Base-by-base conservation (phyloP, 2,797 vertebrate genomes). In the Bucorvus abyssinicus region DNA sequence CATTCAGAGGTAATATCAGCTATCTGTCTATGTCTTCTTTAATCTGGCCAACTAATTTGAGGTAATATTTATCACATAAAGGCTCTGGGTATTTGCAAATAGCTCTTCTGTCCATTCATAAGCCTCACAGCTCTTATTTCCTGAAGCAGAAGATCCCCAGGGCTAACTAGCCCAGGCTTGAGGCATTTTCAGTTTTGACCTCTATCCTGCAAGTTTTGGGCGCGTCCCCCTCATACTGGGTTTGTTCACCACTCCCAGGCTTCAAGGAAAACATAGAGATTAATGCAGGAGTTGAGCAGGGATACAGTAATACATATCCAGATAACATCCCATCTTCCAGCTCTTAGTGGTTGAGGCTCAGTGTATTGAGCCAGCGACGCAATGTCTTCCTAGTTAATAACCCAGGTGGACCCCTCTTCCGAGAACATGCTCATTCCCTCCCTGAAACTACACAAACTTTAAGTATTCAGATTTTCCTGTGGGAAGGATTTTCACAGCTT, bases 1-100 rank as follows among this genome's bases (percentile, higher is more conserved):
- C 53, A 82, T 84, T 91, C 63, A 71, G 79, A 86, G 56, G 89
- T 95, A 97, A 95, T 96, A 93, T 67, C 42, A 27, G 60, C 87
- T 91, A 94, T 96, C 93, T 92, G n/a, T 97, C 96, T 93, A 78
- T 0, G 3, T 95, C 96, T 78, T 95, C 92, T 96, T 97, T 95
- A 97, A 95, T 96, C 88, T 94, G 76, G n/a, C 68, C 92, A 67
- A 85, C 91, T 93, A 94, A 96, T 96, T 95, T 96, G 86, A 95
- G 64, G 61, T 92, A 92, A 89, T 97, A 96, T 94, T 95, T 95
- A 86, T 95, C 92, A 89, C 78, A 69, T 56, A 87, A 92, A 92
- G 71, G 59, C 50, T 89, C 71, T 75, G 45, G 42, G 53, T 95
- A 64, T 93, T 94, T 88, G 69, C 67, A 90, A 95, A 93, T 82